Conservation (phyloP, 1,140 invertebrate species). For the Temnothorax curvispinosus region DNA sequence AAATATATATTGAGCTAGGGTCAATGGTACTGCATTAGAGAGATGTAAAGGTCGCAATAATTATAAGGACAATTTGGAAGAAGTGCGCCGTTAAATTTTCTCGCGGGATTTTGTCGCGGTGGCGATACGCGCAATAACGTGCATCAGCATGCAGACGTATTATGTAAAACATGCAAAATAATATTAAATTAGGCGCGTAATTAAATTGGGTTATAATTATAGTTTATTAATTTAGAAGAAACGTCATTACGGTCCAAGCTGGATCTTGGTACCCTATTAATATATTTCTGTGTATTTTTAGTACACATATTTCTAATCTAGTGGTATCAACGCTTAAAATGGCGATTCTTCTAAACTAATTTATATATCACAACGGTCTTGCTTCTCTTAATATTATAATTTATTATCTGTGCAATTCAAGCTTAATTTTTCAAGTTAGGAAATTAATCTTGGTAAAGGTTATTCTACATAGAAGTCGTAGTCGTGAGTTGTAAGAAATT, state of each 20-base stretch:
- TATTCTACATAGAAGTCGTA: no score
- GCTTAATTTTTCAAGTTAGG: not conserved
- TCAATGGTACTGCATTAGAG: conserved; percentile 55
- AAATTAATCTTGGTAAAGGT: not conserved
- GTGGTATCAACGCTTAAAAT: no score
- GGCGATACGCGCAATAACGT: not conserved
- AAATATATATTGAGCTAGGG: conserved; percentile 71
- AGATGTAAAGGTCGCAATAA: conserved; percentile 51
- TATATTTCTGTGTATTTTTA: no score
- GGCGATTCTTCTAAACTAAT: no score
- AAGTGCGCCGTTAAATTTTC: conserved; percentile 1
- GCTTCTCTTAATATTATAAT: not conserved
- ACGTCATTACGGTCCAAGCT: no score
- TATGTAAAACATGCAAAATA: conserved; percentile 5
- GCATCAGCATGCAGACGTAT: not conserved
- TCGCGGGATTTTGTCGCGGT: conserved; percentile 31
- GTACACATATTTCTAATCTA: no score
- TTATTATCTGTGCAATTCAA: not conserved
- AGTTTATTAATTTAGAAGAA: not conserved
- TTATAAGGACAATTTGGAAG: conserved; percentile 47
- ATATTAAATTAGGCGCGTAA: not conserved
- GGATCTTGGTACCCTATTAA: no score
- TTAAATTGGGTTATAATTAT: not conserved
- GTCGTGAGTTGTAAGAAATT: no score
- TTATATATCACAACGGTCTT: no score